phyloP scores from a whole-genome alignment of 1,140 invertebrate species.

The Neelides sp. region DNA sequence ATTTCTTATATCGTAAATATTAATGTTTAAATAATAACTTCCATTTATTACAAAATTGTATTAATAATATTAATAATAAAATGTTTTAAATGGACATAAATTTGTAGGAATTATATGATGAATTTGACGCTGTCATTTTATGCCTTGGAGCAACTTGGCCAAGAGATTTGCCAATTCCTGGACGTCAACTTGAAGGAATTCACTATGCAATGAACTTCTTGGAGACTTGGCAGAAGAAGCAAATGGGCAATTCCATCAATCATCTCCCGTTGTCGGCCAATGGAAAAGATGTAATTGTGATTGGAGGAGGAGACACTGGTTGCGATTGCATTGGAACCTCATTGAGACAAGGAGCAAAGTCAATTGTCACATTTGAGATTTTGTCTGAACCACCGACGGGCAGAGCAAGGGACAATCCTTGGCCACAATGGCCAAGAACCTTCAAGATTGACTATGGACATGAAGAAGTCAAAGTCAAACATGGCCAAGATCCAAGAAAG shows the following conservation, averaged over 20 bases:
- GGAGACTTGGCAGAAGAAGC: slow-evolving; percentile 62
- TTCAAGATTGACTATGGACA: slow-evolving; percentile 98
- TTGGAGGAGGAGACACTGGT: slow-evolving; percentile 98
- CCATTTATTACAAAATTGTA: no score
- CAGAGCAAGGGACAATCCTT: slow-evolving; percentile 78
- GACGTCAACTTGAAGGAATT: slow-evolving; percentile 75
- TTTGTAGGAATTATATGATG: slow-evolving; percentile 48
- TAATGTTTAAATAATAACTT: no score
- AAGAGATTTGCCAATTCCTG: slow-evolving; percentile 67
- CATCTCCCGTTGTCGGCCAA: slow-evolving; percentile 59
- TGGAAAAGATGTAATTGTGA: slow-evolving; percentile 89
- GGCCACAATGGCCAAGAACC: slow-evolving; percentile 94
- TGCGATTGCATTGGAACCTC: slow-evolving; percentile 98
- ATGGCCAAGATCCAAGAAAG: slow-evolving; percentile 82
- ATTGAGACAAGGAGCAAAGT: slow-evolving; percentile 87
- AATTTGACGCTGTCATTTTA: slow-evolving; percentile 77
- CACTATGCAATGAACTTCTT: slow-evolving; percentile 81
- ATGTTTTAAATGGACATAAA: slow-evolving; percentile 5
- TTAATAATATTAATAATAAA: slow-evolving; percentile 1
- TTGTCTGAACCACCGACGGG: slow-evolving; percentile 73
- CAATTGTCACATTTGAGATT: slow-evolving; percentile 94
- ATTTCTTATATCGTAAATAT: no score
- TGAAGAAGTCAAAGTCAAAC: slow-evolving; percentile 85
- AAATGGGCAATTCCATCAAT: slow-evolving; percentile 55
- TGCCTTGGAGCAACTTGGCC: slow-evolving; percentile 94